A percentile compares a stretch with the other conserved stretches of the same genome.
Conservation (phyloP, 1,140 invertebrate species). For the Nixonia krombeini region DNA sequence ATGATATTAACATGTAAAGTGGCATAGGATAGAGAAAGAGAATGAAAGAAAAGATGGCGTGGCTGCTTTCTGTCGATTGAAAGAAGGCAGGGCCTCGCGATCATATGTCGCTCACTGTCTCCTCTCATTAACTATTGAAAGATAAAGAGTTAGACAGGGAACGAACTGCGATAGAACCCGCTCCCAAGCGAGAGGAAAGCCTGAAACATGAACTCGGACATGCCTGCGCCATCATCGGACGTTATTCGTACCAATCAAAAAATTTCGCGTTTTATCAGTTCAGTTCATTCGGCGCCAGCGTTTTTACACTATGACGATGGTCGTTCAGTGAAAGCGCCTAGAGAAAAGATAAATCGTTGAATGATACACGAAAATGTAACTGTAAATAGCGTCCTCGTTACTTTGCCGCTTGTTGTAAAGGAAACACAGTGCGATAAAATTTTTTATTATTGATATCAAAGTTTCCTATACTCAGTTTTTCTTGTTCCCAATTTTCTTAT, state of each 20-base stretch:
- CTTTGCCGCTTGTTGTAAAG: neutral
- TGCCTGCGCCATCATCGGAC: slow-evolving; percentile 7
- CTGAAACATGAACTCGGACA: slow-evolving; percentile 7
- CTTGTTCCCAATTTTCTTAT: too few species aligned
- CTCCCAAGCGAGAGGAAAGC: slow-evolving; percentile 16
- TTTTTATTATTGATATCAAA: too few species aligned
- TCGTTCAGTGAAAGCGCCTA: neutral
- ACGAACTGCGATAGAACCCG: neutral
- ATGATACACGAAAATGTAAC: neutral
- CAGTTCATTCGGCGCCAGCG: slow-evolving; percentile 59
- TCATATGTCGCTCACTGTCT: slow-evolving; percentile 54
- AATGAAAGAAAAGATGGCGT: slow-evolving; percentile 49
- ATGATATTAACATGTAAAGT: slow-evolving; percentile 71
- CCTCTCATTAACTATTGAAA: slow-evolving; percentile 40
- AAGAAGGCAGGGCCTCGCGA: slow-evolving; percentile 57
- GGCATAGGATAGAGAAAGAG: slow-evolving; percentile 66
- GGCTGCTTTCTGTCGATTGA: slow-evolving; percentile 43
- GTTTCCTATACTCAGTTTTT: too few species aligned
- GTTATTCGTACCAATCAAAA: slow-evolving; percentile 26
- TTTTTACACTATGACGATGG: slow-evolving; percentile 17
- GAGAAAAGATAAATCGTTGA: slow-evolving; percentile 5
- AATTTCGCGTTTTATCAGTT: slow-evolving; percentile 49
- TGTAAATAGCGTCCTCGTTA: slow-evolving; percentile 8
- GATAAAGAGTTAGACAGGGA: neutral
- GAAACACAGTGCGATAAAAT: too few species aligned